Base-by-base conservation (phyloP, 2,888 invertebrate species). In the Catotricha subobsoleta region DNA sequence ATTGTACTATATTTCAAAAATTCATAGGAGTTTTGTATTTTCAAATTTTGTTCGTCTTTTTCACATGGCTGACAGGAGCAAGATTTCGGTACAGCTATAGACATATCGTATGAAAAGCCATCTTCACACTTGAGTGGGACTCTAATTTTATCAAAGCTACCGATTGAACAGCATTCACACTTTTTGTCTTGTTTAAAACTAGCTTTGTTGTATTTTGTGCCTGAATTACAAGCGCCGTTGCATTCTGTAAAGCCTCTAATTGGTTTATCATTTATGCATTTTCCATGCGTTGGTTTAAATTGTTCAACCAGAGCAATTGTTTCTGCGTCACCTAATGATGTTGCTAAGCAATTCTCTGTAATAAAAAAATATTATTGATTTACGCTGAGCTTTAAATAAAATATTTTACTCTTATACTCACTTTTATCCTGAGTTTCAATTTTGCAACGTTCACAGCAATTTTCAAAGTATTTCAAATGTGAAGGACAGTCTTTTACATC, bases 401-500 rank as follows among this genome's bases (percentile, higher is more conserved):
- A 28, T 38, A 27, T 3, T n/a, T 28, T 27, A 27, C 9, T 31
- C 16, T 2, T 12, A 23, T 4, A 23, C 45, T 56, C 56, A 72
- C 72, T 63, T 46, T 67, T 60, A 4, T 65, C 51, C 8, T 57
- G 50, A 0, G 68, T 54, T 2, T 67, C 69, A 19, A 65, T 52
- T 46, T 70, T 71, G 54, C 84, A 84, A 36, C 65, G 57, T 23
- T 68, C 61, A 50, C 83, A 84, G 56, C 84, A 84, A 38, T 75
- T 75, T 20, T 74, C 72, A 12, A 62, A 57, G 50, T 72, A 68
- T 15, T 71, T 51, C 45, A 71, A 56, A 18, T 70, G 64, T 0
- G 65, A 58, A 0, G 68, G 63, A 52, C 84, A 83, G 33, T 60
- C 53, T 1, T 69, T 60, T 23, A 79, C 55, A 56, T 73, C 70